Conservation (phyloP, 2,113 vertebrate species). For the Amblyornis subalaris region DNA sequence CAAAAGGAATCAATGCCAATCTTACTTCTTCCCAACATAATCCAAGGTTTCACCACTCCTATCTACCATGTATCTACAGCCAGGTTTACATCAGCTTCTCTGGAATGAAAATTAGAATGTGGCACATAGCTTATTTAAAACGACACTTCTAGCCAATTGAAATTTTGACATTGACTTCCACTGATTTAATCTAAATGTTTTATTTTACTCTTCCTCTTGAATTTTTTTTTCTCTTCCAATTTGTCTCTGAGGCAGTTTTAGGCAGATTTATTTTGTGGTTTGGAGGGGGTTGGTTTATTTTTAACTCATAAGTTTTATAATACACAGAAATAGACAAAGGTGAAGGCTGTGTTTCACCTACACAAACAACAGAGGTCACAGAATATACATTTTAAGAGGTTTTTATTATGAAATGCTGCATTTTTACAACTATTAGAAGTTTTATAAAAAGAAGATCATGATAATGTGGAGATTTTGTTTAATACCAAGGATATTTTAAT, state of each 20-base stretch:
- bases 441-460: background rate
- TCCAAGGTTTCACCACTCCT: background rate
- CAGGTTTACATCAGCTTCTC: background rate
- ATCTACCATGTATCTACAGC: background rate
- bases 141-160: background rate
- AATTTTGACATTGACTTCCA: background rate
- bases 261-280: background rate
- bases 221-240: background rate
- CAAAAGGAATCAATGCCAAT: background rate
- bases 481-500: background rate
- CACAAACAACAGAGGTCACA: background rate
- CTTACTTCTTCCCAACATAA: background rate
- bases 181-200: background rate
- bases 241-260: background rate
- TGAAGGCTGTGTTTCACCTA: background rate
- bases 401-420: background rate
- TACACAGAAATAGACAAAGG: background rate
- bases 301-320: background rate
- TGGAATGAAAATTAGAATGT: background rate
- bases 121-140: background rate
- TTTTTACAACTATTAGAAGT: background rate
- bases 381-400: background rate
- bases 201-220: background rate
- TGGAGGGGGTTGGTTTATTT: background rate
- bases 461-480: background rate